Percentiles rank a stretch among this genome's conserved stretches.
Conservation (phyloP, 2,888 invertebrate species). For the Patella pellucida region DNA sequence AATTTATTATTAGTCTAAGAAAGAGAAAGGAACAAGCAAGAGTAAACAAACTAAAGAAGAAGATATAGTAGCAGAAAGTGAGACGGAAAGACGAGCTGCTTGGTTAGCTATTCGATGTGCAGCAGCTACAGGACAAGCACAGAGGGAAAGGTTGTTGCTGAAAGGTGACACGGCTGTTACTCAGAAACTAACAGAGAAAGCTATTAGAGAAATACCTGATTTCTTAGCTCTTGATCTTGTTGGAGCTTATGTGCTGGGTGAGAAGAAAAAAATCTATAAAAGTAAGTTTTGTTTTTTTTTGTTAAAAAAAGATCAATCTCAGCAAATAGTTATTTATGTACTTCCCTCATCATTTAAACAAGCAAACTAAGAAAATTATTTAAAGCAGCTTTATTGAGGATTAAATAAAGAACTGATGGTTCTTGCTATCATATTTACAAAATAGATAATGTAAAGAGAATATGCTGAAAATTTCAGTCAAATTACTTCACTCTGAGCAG, state of each 20-base stretch:
- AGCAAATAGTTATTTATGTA: too few species aligned
- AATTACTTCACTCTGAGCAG: too few species aligned
- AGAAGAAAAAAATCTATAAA: conserved; percentile 66
- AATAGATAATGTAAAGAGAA: too few species aligned
- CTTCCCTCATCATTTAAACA: too few species aligned
- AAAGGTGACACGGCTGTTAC: conserved; percentile 59
- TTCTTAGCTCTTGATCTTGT: conserved; percentile 66
- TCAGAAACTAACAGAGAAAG: conserved; percentile 47
- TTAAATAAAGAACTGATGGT: too few species aligned
- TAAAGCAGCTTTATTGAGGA: too few species aligned
- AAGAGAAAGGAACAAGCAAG: conserved; percentile 38
- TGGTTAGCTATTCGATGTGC: conserved; percentile 68
- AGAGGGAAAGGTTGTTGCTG: conserved; percentile 54
- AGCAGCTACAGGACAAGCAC: conserved; percentile 58
- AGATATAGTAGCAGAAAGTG: conserved; percentile 45
- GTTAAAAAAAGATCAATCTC: too few species aligned
- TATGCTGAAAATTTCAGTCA: too few species aligned
- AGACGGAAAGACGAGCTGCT: conserved; percentile 60
- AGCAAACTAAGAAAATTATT: too few species aligned
- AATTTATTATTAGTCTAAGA: conserved; percentile 39
- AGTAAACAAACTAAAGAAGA: conserved; percentile 37
- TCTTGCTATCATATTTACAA: too few species aligned
- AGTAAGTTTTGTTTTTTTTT: conserved; percentile 50
- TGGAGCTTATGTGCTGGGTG: conserved; percentile 65
- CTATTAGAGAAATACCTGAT: conserved; percentile 59